Conservation (phyloP, 2,797 vertebrate genomes). For the Tragopan temminckii region DNA sequence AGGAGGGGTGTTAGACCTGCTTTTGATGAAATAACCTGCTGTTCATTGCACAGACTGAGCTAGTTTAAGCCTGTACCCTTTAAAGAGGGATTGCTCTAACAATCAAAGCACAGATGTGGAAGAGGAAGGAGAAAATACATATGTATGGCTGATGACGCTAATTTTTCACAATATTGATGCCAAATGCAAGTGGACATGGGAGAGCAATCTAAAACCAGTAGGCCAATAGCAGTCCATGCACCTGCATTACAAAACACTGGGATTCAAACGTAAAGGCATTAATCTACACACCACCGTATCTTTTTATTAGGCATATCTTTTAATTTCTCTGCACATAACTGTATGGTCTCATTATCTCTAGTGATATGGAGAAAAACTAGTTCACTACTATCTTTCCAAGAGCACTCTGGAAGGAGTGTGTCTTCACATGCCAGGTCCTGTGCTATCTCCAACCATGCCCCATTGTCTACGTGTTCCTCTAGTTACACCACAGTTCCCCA, state of each 20-base stretch:
- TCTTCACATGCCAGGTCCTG: neutral
- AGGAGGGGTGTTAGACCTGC: neutral
- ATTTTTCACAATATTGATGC: neutral
- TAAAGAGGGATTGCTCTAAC: neutral
- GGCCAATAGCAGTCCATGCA: neutral
- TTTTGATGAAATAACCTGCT: neutral
- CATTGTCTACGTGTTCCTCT: neutral
- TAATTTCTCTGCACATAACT: neutral
- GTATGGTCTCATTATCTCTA: neutral
- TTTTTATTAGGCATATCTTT: neutral
- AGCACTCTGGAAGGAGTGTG: neutral
- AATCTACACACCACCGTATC: neutral
- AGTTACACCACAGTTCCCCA: neutral
- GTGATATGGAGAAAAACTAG: neutral
- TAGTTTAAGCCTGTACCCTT: neutral
- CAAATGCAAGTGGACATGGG: neutral
- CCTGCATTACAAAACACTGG: neutral
- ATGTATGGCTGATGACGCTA: accelerated
- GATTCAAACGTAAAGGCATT: neutral
- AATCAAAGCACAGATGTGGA: neutral
- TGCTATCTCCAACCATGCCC: accelerated
- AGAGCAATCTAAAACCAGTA: neutral
- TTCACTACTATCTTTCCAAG: neutral
- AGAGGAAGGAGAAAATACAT: neutral
- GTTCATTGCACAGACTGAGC: neutral